phyloP scores from a whole-genome alignment of 2,113 vertebrate genomes.

The Origma solitaria region DNA sequence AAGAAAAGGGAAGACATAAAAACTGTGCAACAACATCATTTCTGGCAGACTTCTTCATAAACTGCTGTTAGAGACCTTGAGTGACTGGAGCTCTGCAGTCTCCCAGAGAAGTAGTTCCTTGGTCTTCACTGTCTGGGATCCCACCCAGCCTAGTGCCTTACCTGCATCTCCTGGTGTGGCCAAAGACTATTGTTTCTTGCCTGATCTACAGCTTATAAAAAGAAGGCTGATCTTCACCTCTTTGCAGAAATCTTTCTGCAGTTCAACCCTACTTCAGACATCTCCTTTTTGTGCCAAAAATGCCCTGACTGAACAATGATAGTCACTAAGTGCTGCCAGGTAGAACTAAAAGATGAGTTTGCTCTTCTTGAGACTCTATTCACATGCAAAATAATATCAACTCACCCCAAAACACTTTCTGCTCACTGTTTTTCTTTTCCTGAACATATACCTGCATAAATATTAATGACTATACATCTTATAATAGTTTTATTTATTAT shows the following conservation, averaged over 20 bases:
- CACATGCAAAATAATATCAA: rapidly evolving
- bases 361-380: background rate
- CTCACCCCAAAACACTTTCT: background rate
- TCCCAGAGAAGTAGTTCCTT: background rate
- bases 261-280: background rate
- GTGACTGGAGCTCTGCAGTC: background rate
- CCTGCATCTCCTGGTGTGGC: background rate
- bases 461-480: background rate
- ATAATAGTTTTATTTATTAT: background rate
- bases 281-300: background rate
- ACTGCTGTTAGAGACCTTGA: background rate
- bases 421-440: background rate
- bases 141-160: background rate
- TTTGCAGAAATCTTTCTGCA: background rate
- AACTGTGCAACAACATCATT: background rate
- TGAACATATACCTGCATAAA: background rate
- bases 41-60: background rate
- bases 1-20: background rate
- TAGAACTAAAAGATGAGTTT: background rate
- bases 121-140: background rate
- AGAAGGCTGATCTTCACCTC: background rate
- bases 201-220: rapidly evolving
- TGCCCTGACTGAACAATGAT: background rate
- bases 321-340: background rate
- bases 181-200: background rate